Conservation (phyloP, 2,888 invertebrate species). For the Heteromurus nitidus region DNA sequence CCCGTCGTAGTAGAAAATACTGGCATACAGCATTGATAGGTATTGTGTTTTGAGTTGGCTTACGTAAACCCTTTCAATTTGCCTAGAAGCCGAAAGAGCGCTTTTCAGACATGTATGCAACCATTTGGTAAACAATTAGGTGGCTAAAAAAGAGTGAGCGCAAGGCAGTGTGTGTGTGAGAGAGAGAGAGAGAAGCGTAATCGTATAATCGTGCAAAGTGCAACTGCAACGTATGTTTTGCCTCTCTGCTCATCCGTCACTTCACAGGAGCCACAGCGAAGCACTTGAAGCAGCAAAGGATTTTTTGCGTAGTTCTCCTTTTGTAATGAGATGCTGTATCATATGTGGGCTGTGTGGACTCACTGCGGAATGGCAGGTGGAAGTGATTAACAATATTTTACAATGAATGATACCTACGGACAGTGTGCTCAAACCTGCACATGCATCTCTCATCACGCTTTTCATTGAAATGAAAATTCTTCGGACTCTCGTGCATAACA, state of each 20-base stretch:
- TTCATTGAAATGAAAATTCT: no score
- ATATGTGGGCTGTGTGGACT: not conserved
- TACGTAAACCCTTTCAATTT: no score
- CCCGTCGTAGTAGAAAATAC: no score
- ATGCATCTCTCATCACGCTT: no score
- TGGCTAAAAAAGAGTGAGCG: constrained; percentile 11
- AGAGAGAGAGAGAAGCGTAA: no score
- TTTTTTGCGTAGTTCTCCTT: constrained; percentile 1
- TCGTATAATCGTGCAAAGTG: constrained; percentile 42
- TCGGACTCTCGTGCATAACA: no score
- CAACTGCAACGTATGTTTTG: constrained; percentile 37
- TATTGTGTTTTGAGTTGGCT: no score
- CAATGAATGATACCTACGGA: not conserved
- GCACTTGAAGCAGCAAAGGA: not conserved
- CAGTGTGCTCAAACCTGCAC: no score
- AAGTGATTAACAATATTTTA: constrained; percentile 19
- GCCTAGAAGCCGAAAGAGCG: not conserved
- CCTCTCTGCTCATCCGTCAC: not conserved
- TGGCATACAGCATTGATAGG: no score
- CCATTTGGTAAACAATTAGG: constrained; percentile 62
- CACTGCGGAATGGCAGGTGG: constrained; percentile 41
- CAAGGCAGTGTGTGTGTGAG: no score
- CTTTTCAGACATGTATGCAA: not conserved
- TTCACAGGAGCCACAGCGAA: no score
- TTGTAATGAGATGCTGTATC: no score